phyloP scores from a whole-genome alignment of 2,113 vertebrate species.

The Nettapus auritus region DNA sequence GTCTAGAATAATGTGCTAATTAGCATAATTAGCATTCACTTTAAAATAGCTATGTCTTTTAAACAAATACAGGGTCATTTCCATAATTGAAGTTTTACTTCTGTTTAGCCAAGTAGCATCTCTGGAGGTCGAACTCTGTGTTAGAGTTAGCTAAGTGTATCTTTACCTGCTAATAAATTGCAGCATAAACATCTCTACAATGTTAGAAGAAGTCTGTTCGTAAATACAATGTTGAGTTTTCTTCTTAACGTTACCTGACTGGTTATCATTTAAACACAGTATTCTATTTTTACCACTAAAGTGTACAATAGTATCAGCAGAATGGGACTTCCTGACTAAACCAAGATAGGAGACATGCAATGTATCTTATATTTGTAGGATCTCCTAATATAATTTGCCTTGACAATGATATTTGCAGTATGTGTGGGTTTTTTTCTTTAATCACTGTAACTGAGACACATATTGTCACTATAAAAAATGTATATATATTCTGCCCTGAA shows the following conservation, averaged over 20 bases:
- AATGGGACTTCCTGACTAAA: background rate
- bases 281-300: background rate
- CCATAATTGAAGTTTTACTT: background rate
- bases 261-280: background rate
- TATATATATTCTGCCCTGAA: background rate
- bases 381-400: background rate
- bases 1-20: background rate
- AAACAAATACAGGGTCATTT: background rate
- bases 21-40: background rate
- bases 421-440: background rate
- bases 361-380: background rate
- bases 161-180: background rate
- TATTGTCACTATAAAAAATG: background rate
- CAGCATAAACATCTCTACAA: background rate
- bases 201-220: background rate
- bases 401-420: background rate
- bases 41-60: background rate
- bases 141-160: background rate
- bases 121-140: background rate
- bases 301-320: background rate
- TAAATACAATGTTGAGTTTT: background rate
- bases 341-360: background rate
- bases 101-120: background rate
- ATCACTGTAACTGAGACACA: background rate
- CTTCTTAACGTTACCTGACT: background rate